Evolutionary conservation across 2,888 invertebrate genomes (phyloP).

Genomic region (Drosophila stalkeri): DNA sequence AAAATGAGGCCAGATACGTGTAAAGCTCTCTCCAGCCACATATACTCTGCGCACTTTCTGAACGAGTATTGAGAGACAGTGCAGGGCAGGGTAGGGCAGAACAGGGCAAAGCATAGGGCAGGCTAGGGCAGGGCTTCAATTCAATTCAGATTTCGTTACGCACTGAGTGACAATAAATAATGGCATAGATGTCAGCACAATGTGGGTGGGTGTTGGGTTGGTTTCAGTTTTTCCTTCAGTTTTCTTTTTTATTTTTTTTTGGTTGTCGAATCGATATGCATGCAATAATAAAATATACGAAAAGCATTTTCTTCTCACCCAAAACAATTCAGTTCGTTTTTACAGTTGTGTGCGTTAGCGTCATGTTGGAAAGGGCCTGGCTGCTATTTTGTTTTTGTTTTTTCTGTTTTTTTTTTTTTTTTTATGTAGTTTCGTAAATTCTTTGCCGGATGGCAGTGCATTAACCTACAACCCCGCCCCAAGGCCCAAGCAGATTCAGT

Average conservation of each 20-base stretch:
- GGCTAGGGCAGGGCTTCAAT: constrained; percentile 20
- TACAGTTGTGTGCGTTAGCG: constrained; percentile 5
- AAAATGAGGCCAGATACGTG: not conserved
- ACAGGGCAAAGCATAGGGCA: not conserved
- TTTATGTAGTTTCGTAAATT: constrained; percentile 41
- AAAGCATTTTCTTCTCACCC: constrained; percentile 42
- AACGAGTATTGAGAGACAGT: not conserved
- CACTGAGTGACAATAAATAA: constrained; percentile 62
- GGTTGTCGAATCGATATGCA: constrained; percentile 52
- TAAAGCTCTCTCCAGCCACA: not conserved
- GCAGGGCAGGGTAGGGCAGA: not conserved
- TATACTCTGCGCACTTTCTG: not conserved
- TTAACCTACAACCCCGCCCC: constrained; percentile 45
- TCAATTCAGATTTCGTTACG: constrained; percentile 43
- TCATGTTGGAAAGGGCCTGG: not conserved
- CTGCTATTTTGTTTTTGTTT: no score
- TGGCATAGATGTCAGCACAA: constrained; percentile 48
- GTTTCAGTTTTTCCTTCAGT: not conserved
- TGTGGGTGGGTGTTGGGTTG: constrained; percentile 6
- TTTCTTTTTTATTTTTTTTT: not conserved
- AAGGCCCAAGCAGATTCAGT: constrained; percentile 10
- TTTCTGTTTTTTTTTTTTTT: not conserved
- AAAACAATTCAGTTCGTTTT: constrained; percentile 44
- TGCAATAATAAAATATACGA: constrained; percentile 53
- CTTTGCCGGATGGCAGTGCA: constrained; percentile 47